Evolutionary conservation across 1,140 invertebrate species (phyloP).

Genomic region (Rhizoglyphus robini): DNA sequence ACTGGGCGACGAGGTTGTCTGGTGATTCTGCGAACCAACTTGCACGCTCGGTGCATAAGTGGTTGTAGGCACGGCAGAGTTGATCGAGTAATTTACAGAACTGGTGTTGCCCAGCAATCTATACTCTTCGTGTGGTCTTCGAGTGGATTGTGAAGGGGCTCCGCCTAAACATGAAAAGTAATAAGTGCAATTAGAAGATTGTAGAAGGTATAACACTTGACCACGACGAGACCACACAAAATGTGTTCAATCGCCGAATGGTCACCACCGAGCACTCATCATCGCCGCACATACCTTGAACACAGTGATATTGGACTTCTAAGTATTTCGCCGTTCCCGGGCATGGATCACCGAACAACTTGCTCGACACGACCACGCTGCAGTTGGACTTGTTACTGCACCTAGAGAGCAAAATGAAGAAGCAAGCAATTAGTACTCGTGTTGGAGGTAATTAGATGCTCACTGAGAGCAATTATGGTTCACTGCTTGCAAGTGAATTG

Average conservation of each 20-base stretch:
- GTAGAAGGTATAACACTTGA: neutral
- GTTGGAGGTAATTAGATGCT: neutral
- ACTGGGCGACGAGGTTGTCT: too few species aligned
- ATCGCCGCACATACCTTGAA: slow-evolving; percentile 6
- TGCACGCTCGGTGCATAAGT: too few species aligned
- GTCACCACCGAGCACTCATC: too few species aligned
- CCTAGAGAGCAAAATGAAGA: slow-evolving; percentile 18
- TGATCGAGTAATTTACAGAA: too few species aligned
- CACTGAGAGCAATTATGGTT: too few species aligned
- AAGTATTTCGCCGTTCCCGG: slow-evolving; percentile 46
- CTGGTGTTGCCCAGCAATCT: neutral
- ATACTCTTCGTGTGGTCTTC: neutral
- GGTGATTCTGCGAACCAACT: too few species aligned
- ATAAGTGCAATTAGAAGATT: neutral
- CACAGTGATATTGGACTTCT: slow-evolving; percentile 45
- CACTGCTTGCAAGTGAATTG: too few species aligned
- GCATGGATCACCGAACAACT: slow-evolving; percentile 61
- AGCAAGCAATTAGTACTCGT: neutral
- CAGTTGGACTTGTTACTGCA: slow-evolving; percentile 53
- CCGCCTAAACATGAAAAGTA: neutral
- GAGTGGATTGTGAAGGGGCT: neutral
- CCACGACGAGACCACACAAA: neutral
- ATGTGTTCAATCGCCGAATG: too few species aligned
- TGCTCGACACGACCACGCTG: slow-evolving; percentile 67
- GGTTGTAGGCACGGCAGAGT: too few species aligned